Evolutionary conservation across 92 coral and sea anemone genomes (phyloP).

Genomic region (Diadumene lineata): DNA sequence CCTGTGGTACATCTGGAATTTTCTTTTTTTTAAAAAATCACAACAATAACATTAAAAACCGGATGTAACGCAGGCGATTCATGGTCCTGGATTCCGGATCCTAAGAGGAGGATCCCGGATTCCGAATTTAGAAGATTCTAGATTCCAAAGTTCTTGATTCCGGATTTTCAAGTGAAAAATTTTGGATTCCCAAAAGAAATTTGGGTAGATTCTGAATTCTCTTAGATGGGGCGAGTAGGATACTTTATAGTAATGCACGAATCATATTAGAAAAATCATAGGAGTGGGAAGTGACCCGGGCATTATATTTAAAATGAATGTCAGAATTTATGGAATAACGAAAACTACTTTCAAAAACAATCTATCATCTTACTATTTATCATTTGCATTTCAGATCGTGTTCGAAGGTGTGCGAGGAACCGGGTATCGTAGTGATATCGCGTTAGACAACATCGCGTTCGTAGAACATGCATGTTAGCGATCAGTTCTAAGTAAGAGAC

Average conservation of each 20-base stretch:
- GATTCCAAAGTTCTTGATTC: no score
- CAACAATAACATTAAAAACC: no score
- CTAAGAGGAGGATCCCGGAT: no score
- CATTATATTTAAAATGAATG: background rate
- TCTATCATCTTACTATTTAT: background rate
- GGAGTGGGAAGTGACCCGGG: no score
- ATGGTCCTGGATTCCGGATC: background rate
- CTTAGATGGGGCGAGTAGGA: no score
- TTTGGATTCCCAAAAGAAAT: background rate
- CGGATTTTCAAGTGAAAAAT: no score
- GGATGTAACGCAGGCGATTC: background rate
- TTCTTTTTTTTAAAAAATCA: no score
- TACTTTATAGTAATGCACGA: no score
- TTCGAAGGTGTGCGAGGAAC: constrained; percentile 8
- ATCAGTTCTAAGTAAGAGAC: no score
- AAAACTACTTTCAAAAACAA: background rate
- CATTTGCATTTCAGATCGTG: constrained; percentile 4
- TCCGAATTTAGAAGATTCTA: no score
- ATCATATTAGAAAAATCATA: no score
- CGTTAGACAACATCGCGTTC: constrained; percentile 14
- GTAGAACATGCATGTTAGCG: background rate
- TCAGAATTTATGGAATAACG: background rate
- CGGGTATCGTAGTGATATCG: constrained; percentile 14
- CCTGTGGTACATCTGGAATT: background rate
- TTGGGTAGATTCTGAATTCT: background rate